Evolutionary conservation across 1,140 invertebrate genomes (phyloP).

Genomic region (Achatina immaculata): DNA sequence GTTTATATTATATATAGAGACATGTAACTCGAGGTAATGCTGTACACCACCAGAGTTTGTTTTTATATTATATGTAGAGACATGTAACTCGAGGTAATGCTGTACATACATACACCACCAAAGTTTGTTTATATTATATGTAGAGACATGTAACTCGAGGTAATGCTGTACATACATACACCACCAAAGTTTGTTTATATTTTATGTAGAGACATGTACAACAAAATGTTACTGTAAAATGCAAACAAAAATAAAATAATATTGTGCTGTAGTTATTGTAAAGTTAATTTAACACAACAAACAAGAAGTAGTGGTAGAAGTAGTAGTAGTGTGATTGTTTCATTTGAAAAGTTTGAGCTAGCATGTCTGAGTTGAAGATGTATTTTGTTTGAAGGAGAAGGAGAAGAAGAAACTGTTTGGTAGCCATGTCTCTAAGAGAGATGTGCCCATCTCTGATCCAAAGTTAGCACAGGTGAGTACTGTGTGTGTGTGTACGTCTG

Average conservation of each 20-base stretch:
- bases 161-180: slow-evolving; percentile 45
- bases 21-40: slow-evolving; percentile 66
- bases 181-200: background rate
- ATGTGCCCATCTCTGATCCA: slow-evolving; percentile 55
- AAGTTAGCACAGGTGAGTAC: slow-evolving; percentile 57
- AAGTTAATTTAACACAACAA: too few species aligned
- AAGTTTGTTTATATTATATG: too few species aligned
- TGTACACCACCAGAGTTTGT: background rate
- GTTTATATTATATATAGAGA: too few species aligned
- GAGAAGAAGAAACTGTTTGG: slow-evolving; percentile 66
- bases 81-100: slow-evolving; percentile 66
- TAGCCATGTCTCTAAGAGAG: slow-evolving; percentile 60
- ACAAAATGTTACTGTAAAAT: slow-evolving; percentile 63
- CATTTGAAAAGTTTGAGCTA: too few species aligned
- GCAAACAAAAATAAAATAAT: too few species aligned
- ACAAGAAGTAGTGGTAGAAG: too few species aligned
- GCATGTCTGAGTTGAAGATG: background rate
- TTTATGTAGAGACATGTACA: slow-evolving; percentile 65
- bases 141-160: slow-evolving; percentile 68
- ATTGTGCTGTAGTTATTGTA: too few species aligned
- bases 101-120: background rate
- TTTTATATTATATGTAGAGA: too few species aligned
- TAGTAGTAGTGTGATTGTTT: too few species aligned
- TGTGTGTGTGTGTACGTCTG: background rate
- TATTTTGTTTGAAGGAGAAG: slow-evolving; percentile 54